phyloP scores from a whole-genome alignment of 2,888 invertebrate species.

The Lordiphosa fenestrarum region DNA sequence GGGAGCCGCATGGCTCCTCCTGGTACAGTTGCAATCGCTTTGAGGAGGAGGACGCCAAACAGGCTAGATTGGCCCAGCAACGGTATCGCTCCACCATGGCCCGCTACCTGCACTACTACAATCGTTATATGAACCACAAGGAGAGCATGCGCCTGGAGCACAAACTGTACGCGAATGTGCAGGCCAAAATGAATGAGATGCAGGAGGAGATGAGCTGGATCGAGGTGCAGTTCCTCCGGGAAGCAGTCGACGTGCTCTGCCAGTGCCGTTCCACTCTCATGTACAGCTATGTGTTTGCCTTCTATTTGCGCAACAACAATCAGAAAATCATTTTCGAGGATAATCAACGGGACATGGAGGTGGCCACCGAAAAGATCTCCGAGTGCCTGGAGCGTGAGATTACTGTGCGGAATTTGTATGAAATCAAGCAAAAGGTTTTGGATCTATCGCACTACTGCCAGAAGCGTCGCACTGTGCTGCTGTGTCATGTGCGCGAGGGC shows the following conservation, averaged over 20 bases:
- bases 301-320: constrained; percentile 98
- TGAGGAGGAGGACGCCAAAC: constrained; percentile 97
- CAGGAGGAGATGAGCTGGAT: constrained; percentile 99
- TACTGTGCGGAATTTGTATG: constrained; percentile 96
- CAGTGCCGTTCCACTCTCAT: constrained; percentile 98
- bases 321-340: constrained; percentile 99
- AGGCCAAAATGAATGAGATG: constrained; percentile 99
- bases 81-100: constrained; percentile 95
- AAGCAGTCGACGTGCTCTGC: constrained; percentile 97
- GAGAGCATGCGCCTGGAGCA: constrained; percentile 98
- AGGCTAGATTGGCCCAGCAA: constrained; percentile 97
- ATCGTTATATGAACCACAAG: constrained; percentile 99
- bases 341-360: constrained; percentile 98
- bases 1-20: constrained; percentile 99
- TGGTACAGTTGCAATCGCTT: constrained; percentile 99
- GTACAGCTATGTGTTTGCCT: constrained; percentile 99
- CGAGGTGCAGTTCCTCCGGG: constrained; percentile 98
- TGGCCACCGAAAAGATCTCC: constrained; percentile 97
- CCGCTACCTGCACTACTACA: constrained; percentile 98
- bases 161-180: constrained; percentile 96
- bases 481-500: constrained; percentile 99
- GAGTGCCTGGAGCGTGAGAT: constrained; percentile 99
- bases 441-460: constrained; percentile 97
- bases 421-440: constrained; percentile 99
- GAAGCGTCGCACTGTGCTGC: constrained; percentile 94